These are phyloP conservation scores for Meiosimyza platycephala DNA, from an alignment of 2,888 invertebrate genomes.

Conservation along the genomic window DNA sequence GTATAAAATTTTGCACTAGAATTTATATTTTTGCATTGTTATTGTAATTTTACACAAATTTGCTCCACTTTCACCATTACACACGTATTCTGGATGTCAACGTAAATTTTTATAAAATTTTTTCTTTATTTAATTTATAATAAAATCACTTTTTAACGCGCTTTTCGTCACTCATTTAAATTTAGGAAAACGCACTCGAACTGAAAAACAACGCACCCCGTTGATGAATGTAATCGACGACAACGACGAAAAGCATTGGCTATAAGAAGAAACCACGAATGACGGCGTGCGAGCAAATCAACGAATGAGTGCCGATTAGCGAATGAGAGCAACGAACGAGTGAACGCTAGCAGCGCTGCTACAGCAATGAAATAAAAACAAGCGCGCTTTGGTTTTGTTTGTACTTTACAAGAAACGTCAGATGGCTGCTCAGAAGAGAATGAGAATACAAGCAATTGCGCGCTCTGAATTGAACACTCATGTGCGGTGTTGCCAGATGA, in stretches of 20 bases:
- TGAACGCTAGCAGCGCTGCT: conserved; percentile 12
- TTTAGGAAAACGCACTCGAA: conserved; percentile 13
- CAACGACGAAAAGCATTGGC: conserved; percentile 44
- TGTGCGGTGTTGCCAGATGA: too few relatives aligned
- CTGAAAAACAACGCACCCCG: conserved; percentile 24
- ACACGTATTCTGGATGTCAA: conserved; percentile 1
- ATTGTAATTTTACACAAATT: conserved; percentile 3
- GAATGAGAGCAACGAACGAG: conserved; percentile 6
- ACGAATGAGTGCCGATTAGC: not conserved
- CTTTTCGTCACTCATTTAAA: conserved; percentile 13
- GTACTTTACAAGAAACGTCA: not conserved
- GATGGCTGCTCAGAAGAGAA: conserved; percentile 2
- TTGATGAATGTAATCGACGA: not conserved
- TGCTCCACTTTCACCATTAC: not conserved
- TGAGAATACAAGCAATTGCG: not conserved
- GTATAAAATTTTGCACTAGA: not conserved
- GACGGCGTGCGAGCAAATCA: conserved; percentile 21
- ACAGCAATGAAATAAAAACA: not conserved
- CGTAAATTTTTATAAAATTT: not conserved
- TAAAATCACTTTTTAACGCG: conserved; percentile 16
- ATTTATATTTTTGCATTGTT: not conserved
- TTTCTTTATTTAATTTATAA: not conserved
- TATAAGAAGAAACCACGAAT: conserved; percentile 25
- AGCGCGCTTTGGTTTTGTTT: not conserved
- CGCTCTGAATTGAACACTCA: too few relatives aligned